Evolutionary conservation across 2,888 invertebrate species (phyloP), one percentile per base, ranked within the genome.

Genomic region (Brachypterus glaber): DNA sequence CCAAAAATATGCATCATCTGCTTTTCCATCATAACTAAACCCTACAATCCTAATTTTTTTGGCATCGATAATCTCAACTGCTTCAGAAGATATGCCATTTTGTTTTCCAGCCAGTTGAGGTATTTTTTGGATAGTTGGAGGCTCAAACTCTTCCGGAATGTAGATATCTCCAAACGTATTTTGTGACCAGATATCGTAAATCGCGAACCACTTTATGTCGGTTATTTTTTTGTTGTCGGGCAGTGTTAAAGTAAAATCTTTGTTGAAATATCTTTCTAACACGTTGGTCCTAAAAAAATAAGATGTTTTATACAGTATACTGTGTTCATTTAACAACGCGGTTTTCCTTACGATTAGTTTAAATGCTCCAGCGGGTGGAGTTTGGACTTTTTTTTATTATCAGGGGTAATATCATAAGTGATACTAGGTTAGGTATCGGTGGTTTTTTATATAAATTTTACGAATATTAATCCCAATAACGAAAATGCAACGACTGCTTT

Each of bases 121-220:
- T 27, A 79, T 69, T 30, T 69, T 67, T 51, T 82, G 81, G 1
- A 82, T 73, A 4, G 77, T 71, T 0, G 92, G 92, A 9, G 91
- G 80, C 57, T 88, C 86, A 63, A 92, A 90, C 48, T 87, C 89
- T 56, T 91, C 90, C 0, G 90, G 90, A 49, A 92, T 77, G 59
- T 82, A 85, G 35, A 91, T 82, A 62, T 92, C 92, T 0, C 87
- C 92, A 60, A 89, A 91, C 25, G 87, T 78, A 62, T 87, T 88
- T 74, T 89, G 86, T 56, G 78, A 79, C 51, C 79, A 77, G 30
- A 92, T 72, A 69, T 92, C 92, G 65, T 88, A 92, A 34, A 92
- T 73, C 0, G 89, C 82, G 39, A 92, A 72, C 92, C 92, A 92
- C 65, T 85, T 84, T 48, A 91, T 77, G 49, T 89, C 86, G 1